phyloP scores from a whole-genome alignment of 2,113 vertebrate genomes.

The Caracal caracal region DNA sequence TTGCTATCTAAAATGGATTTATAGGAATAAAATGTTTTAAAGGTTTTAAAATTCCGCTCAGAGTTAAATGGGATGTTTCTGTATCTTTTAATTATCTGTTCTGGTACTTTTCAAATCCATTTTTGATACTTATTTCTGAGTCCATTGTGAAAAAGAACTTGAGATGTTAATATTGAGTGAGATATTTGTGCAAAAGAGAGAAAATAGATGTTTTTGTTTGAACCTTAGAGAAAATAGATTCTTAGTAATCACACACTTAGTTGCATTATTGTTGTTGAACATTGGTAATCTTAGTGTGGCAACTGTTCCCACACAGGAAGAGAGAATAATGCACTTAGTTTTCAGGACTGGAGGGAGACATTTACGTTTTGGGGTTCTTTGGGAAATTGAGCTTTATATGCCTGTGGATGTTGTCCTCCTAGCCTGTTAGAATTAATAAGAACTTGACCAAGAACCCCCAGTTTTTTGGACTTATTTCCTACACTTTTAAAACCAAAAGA shows the following conservation, averaged over 20 bases:
- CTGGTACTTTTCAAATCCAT: neutral
- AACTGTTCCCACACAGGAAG: neutral
- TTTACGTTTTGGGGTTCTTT: neutral
- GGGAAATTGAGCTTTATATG: neutral
- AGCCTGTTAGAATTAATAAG: neutral
- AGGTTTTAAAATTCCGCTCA: conserved; percentile 43
- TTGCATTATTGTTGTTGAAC: neutral
- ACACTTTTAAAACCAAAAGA: conserved; percentile 28
- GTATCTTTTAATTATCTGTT: conserved; percentile 24
- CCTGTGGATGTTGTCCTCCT: neutral
- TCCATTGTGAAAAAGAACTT: neutral
- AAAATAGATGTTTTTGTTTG: neutral
- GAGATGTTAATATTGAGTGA: conserved; percentile 8
- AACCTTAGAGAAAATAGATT: neutral
- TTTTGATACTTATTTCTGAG: conserved; percentile 31
- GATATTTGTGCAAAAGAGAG: neutral
- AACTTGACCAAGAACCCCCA: neutral
- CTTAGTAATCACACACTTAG: neutral
- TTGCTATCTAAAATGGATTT: conserved; percentile 26
- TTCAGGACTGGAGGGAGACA: neutral
- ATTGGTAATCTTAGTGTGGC: neutral
- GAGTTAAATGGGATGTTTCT: neutral
- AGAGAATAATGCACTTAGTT: neutral
- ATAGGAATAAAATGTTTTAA: neutral
- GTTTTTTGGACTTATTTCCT: neutral